Conservation (phyloP, 1,140 invertebrate species). For the Batillaria attramentaria region DNA sequence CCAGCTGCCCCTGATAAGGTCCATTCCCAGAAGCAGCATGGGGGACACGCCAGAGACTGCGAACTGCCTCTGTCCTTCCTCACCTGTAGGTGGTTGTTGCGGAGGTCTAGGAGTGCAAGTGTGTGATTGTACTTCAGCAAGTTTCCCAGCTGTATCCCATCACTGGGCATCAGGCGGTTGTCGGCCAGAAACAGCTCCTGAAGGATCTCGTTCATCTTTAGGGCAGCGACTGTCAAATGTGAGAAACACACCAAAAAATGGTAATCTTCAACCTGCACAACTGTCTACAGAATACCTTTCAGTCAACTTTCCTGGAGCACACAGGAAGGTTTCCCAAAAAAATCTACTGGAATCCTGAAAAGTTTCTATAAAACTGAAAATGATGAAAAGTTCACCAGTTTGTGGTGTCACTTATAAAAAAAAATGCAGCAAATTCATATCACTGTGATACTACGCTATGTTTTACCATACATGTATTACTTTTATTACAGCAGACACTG, state of each 20-base stretch:
- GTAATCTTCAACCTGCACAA: background rate
- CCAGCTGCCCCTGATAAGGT: too few relatives aligned
- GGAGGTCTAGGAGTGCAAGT: conserved; percentile 84
- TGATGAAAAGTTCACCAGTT: too few relatives aligned
- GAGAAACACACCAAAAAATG: conserved; percentile 31
- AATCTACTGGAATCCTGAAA: background rate
- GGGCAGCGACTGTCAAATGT: conserved; percentile 79
- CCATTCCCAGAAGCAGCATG: background rate
- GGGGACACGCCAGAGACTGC: background rate
- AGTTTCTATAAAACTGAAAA: background rate
- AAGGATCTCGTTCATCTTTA: conserved; percentile 85
- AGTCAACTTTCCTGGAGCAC: background rate
- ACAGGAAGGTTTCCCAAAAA: background rate
- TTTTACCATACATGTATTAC: too few relatives aligned
- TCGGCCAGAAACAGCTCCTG: conserved; percentile 88
- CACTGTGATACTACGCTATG: too few relatives aligned
- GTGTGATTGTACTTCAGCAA: conserved; percentile 72
- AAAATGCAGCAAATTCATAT: too few relatives aligned
- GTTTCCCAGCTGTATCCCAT: conserved; percentile 83
- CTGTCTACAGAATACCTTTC: background rate
- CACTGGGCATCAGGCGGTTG: conserved; percentile 82
- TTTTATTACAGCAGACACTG: background rate
- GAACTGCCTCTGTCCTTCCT: too few relatives aligned
- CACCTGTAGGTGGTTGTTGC: conserved; percentile 75
- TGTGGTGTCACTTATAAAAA: too few relatives aligned